Base-by-base conservation (phyloP, 2,113 vertebrate species). In the Garra rufa region DNA sequence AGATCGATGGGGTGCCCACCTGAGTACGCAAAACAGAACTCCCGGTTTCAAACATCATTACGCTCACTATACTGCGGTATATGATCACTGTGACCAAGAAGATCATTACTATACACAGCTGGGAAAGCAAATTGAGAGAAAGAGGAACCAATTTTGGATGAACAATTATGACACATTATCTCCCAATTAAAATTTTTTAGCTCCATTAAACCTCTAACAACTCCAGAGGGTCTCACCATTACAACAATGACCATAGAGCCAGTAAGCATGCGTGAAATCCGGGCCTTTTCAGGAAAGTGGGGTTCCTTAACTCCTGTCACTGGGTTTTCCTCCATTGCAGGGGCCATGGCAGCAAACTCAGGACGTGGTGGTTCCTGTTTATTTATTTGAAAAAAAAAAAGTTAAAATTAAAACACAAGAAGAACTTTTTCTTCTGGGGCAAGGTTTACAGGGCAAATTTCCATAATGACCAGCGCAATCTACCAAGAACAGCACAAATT, bases 81-180 rank as follows among this genome's bases (percentile, higher is more conserved):
- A 94, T 94, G 84, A 96, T 95, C 82, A 96, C 94, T 0, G 96
- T 96, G 84, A 95, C 94, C 90, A 95, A 89, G 91, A 95, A 96
- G 81, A 95, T 95, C 88, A 94, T 93, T 84, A 95, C 94, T 80
- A 95, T 90, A 24, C 90, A 96, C 57, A 95, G 92, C 95, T 96
- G 90, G 38, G 75, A 67, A 34, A 30, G 67, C 24, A 80, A 11
- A 48, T 24, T 78, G 24, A 67, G 4, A 81, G 10, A 80, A 4
- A 43, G 1, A 41, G n/a, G 13, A 63, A 41, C 43, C 15, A 10
- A 67, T 41, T 50, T 19, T 41, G 24, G 14, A 17, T 30, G 34
- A 57, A 28, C 0, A 41, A 70, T 70, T n/a, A 41, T 70, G 19
- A n/a, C 19, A 70, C 19, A 70, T 70, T 69, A 41, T 11, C 65